A percentile compares a stretch with the other conserved stretches of the same genome.
Conservation (phyloP, 2,113 vertebrate genomes). For the Pungitius pungitius region DNA sequence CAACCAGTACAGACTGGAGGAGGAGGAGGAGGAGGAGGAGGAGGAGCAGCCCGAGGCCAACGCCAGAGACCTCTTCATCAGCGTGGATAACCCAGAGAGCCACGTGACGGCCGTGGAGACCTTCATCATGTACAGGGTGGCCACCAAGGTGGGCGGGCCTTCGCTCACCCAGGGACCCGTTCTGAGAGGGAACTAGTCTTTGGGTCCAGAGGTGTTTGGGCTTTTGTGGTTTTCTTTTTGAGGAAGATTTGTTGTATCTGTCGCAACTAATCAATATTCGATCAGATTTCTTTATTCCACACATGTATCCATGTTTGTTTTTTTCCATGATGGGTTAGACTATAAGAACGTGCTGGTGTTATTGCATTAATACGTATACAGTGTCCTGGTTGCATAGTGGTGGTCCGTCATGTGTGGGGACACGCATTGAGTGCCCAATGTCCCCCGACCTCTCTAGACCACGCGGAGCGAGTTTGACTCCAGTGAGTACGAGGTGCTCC, state of each 20-base stretch:
- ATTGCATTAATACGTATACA: no score
- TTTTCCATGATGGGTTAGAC: no score
- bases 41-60: conserved; percentile 77
- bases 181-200: not conserved
- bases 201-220: not conserved
- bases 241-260: no score
- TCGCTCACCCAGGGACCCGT: not conserved
- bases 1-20: conserved; percentile 94
- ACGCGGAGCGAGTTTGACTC: conserved; percentile 93
- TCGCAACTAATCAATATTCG: no score
- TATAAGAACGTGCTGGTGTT: no score
- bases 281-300: no score
- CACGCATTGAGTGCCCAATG: no score
- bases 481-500: conserved; percentile 91
- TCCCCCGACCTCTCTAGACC: conserved; percentile 85
- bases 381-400: no score
- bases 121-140: conserved; percentile 92
- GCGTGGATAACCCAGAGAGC: conserved; percentile 93
- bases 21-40: conserved; percentile 79
- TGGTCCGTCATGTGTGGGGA: no score
- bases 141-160: conserved; percentile 86
- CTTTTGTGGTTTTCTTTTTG: no score
- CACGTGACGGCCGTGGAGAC: conserved; percentile 96
- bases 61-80: conserved; percentile 90
- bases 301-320: no score